Base-by-base conservation (phyloP, 2,888 invertebrate species). In the Esperia sulphurella region DNA sequence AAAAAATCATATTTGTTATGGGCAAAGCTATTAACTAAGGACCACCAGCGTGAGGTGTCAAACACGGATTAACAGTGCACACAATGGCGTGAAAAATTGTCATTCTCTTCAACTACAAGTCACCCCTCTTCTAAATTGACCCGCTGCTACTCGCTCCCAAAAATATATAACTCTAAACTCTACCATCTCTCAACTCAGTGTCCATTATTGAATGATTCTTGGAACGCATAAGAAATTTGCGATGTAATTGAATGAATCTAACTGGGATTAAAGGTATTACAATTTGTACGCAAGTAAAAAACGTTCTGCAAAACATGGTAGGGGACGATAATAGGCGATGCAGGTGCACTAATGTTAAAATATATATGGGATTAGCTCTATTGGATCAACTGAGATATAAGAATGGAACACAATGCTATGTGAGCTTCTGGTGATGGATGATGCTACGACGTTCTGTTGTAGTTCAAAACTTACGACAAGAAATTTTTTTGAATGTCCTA, bases 241-340 rank as follows among this genome's bases (percentile, higher is more conserved):
- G 66, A 79, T 77, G 80, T 83, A 87, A 87, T 87, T 87, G 85
- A 83, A 87, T 85, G 82, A 82, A 81, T 85, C 79, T 77, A 83
- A 85, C 72, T 75, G 75, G 85, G 88, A 88, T 88, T 89, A 88
- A 71, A 82, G 81, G 87, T 75, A 87, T 87, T 85, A 87, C 84
- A 83, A 85, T 82, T 85, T 86, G 86, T 79, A 78, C 72, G 75
- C 72, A 66, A 77, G 79, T 83, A 87, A 85, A 87, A 88, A 88
- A 85, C 63, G 68, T 62, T 65, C 59, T 52, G 61, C 59, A 52
- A 63, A 65, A 68, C 63, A 57, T 61, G 45, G 52, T 59, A 57
- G 73, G 82, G 85, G 75, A 62, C 28, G 57, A 50, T 73, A 75
- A 73, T 72, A 14, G 62, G 57, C 59, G 68, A 48, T 85, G 88